Evolutionary conservation across 2,888 invertebrate species (phyloP), one percentile per base, ranked within the genome.

Genomic region (Lithosia quadra): DNA sequence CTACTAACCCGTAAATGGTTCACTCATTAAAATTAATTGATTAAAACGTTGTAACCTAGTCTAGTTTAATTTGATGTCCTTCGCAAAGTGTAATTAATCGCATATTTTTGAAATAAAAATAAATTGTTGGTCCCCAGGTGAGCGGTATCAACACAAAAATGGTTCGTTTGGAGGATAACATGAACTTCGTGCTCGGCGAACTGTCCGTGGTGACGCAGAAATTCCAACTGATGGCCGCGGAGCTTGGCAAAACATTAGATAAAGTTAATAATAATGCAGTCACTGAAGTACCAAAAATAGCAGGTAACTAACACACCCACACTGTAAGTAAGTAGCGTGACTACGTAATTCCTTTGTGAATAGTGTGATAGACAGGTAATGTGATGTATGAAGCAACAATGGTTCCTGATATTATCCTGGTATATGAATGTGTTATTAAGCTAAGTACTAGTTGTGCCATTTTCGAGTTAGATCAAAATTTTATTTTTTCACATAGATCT

Each of bases 181-280:
- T 98, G 72, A 98, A 98, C 90, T 98, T 96, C 86, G 95, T 98
- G 60, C 91, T 98, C 71, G 98, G 98, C 9, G 95, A 97, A 68
- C 91, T 98, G 69, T 97, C 97, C 0, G 91, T 98, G 10, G 97
- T 98, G 43, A 97, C 98, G 1, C 97, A 97, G 79, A 98, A 98
- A 89, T 98, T 98, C 91, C 97, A 97, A 84, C 96, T 96, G 84
- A 98, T 98, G 76, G 98, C 98, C 87, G 92, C 95, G 0, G 97
- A 97, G 0, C 93, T 98, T 0, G 97, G 97, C 0, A 95, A 96
- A 18, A 97, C 97, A 0, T 88, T 98, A 66, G 96, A 97, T 77
- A 96, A 97, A 80, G 96, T 97, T 65, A 96, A 96, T 80, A 95
- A 95, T 34, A 96, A 96, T 69, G 96, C 96, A 69, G 96, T 67